A percentile compares a stretch with the other conserved stretches of the same genome.
Conservation (phyloP, 2,113 vertebrate species). For the Chaetodon auriga region DNA sequence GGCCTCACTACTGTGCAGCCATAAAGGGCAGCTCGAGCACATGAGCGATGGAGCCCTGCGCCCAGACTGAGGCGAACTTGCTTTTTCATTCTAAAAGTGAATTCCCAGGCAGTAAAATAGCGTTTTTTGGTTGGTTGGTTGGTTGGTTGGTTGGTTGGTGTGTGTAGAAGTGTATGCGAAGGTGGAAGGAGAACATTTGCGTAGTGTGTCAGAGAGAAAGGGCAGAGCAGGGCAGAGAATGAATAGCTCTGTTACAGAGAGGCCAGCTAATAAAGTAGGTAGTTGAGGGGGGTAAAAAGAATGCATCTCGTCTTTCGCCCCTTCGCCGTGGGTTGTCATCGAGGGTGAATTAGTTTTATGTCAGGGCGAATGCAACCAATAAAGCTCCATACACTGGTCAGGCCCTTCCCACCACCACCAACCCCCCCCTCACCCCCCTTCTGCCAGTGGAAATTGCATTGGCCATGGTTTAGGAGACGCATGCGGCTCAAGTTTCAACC, state of each 20-base stretch:
- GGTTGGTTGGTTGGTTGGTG: slow-evolving; percentile 45
- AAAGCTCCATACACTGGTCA: slow-evolving; percentile 65
- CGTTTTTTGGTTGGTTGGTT: slow-evolving; percentile 55
- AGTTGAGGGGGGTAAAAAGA: slow-evolving; percentile 59
- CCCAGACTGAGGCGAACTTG: slow-evolving; percentile 40
- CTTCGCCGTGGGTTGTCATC: slow-evolving; percentile 77
- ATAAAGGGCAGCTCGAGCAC: slow-evolving; percentile 57
- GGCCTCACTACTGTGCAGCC: slow-evolving; percentile 63
- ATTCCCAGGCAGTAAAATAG: slow-evolving; percentile 76
- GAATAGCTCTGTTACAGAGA: slow-evolving; percentile 70
- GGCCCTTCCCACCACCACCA: slow-evolving; percentile 17
- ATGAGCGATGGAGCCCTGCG: slow-evolving; percentile 55
- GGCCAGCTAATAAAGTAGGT: slow-evolving; percentile 77
- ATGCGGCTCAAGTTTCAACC: slow-evolving; percentile 74
- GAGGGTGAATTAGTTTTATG: slow-evolving; percentile 81
- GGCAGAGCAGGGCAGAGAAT: slow-evolving; percentile 49
- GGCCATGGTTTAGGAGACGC: slow-evolving; percentile 73
- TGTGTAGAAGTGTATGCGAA: slow-evolving; percentile 10
- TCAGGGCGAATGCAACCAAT: slow-evolving; percentile 64
- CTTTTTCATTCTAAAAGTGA: slow-evolving; percentile 66
- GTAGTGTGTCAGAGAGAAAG: slow-evolving; percentile 54
- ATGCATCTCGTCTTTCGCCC: slow-evolving; percentile 77
- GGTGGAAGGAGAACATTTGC: slow-evolving; percentile 35
- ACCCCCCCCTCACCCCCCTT: neutral
- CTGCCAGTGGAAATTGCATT: slow-evolving; percentile 75